Evolutionary conservation across 2,888 invertebrate genomes (phyloP).

Genomic region (Charanyca ferruginea): DNA sequence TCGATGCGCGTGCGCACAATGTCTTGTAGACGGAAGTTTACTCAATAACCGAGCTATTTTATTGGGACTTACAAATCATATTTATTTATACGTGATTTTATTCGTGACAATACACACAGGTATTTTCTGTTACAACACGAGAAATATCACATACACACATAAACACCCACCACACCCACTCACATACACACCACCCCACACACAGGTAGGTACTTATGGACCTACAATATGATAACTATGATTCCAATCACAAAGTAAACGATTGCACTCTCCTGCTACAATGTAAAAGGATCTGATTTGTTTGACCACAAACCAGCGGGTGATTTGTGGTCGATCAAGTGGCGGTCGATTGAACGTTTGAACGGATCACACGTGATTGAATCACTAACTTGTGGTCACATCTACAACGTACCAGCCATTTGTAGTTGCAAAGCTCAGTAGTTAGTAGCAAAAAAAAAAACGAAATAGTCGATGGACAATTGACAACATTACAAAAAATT

Average conservation of each 20-base stretch:
- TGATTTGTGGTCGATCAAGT: slow-evolving; percentile 14
- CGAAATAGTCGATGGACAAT: neutral
- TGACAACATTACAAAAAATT: too few species aligned
- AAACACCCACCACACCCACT: too few species aligned
- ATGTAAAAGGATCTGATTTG: neutral
- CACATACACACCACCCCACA: too few species aligned
- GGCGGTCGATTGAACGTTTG: slow-evolving; percentile 7
- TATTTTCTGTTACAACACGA: too few species aligned
- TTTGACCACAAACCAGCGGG: slow-evolving; percentile 31
- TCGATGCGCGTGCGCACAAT: slow-evolving; percentile 42
- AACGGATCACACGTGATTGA: slow-evolving; percentile 14
- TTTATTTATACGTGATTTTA: slow-evolving; percentile 4
- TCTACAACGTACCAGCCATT: neutral
- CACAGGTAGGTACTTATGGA: too few species aligned
- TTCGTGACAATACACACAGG: neutral
- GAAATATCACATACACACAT: too few species aligned
- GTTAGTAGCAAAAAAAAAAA: neutral
- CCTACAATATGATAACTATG: too few species aligned
- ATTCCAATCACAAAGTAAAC: neutral
- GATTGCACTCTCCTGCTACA: neutral
- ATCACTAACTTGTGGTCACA: slow-evolving; percentile 30
- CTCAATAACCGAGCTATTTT: slow-evolving; percentile 10
- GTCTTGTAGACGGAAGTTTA: slow-evolving; percentile 46
- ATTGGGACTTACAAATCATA: slow-evolving; percentile 17
- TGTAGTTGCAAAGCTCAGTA: neutral